phyloP scores from a whole-genome alignment of 2,888 invertebrate species.

The Euzophera pinguis region DNA sequence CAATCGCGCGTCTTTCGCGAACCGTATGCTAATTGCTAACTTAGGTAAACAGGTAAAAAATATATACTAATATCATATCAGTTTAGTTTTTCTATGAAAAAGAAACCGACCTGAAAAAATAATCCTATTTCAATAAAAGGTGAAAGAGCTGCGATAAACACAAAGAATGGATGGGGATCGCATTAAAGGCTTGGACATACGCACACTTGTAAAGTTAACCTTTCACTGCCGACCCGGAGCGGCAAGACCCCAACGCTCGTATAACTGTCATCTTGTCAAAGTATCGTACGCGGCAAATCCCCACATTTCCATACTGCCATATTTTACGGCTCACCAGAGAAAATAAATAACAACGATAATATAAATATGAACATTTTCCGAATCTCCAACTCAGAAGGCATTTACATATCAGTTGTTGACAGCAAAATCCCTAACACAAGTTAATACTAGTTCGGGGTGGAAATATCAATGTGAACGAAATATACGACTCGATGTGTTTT shows the following conservation, averaged over 20 bases:
- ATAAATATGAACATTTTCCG: conserved; percentile 69
- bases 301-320: conserved; percentile 72
- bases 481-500: conserved; percentile 14
- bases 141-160: conserved; percentile 2
- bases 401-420: conserved; percentile 77
- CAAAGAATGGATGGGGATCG: conserved; percentile 27
- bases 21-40: no score
- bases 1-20: no score
- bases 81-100: no score
- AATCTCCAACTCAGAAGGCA: conserved; percentile 63
- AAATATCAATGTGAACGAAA: conserved; percentile 40
- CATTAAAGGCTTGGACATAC: conserved; percentile 44
- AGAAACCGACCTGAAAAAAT: conserved; percentile 27
- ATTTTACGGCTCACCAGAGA: conserved; percentile 72
- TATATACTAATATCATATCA: no score
- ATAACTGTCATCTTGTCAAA: conserved; percentile 78
- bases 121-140: conserved; percentile 15
- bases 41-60: no score
- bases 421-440: conserved; percentile 57
- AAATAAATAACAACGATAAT: conserved; percentile 76
- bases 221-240: neutral
- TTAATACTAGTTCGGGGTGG: conserved; percentile 51
- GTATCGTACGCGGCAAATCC: conserved; percentile 66
- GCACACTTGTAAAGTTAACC: conserved; percentile 1
- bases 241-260: conserved; percentile 34